A percentile compares a stretch with the other conserved stretches of the same genome.
Evolutionary conservation across 30 jellyfish, hydroid and myxozoan genomes (phyloP).

Genomic region (Aurelia aurita complex sp. Pacific): DNA sequence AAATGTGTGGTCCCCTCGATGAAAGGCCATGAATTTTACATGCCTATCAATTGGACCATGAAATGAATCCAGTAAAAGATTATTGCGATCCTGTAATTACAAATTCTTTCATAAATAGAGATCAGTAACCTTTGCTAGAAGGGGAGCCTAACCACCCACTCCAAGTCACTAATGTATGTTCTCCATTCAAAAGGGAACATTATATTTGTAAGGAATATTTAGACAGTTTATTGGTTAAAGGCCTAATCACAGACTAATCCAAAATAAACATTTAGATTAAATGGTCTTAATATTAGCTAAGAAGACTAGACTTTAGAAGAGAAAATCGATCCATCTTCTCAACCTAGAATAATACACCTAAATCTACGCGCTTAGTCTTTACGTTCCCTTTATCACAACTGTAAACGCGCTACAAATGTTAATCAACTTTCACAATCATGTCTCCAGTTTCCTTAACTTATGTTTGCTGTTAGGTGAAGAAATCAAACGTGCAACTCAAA

Average conservation of each 20-base stretch:
- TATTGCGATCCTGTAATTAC: constrained; percentile 15
- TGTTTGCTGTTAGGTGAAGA: background rate
- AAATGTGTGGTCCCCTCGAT: too few species aligned
- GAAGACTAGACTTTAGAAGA: constrained; percentile 47
- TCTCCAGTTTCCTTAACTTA: background rate
- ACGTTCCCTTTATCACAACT: constrained; percentile 12
- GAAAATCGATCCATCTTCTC: constrained; percentile 54
- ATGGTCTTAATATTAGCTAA: constrained; percentile 22
- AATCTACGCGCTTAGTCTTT: constrained; percentile 16
- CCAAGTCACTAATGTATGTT: constrained; percentile 21
- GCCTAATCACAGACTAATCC: constrained; percentile 33
- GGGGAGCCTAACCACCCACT: constrained; percentile 40
- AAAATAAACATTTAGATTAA: constrained; percentile 55
- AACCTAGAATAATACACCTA: constrained; percentile 30
- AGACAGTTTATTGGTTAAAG: constrained; percentile 29
- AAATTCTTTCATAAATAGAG: constrained; percentile 7
- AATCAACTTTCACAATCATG: constrained; percentile 30
- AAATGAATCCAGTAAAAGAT: too few species aligned
- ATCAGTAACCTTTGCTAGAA: constrained; percentile 5
- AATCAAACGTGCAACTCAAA: background rate
- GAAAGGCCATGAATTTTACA: too few species aligned
- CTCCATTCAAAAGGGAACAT: constrained; percentile 21
- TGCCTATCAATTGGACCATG: too few species aligned
- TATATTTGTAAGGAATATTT: constrained; percentile 39
- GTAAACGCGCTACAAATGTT: constrained; percentile 22